Conservation (phyloP, 2,888 invertebrate species). For the Lacanobia wlatinum region DNA sequence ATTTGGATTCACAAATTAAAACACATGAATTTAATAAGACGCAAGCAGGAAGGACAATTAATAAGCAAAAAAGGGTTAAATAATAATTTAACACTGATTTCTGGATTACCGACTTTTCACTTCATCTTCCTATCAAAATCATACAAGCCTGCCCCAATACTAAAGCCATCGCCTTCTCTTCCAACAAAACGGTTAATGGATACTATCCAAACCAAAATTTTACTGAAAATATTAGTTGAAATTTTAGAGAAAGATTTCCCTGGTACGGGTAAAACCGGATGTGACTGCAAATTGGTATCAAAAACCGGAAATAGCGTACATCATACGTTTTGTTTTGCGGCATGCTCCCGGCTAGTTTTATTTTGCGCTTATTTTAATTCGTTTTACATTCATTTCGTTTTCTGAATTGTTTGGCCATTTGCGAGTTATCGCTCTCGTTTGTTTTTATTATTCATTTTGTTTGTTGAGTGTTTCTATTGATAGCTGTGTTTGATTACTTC, state of each 20-base stretch:
- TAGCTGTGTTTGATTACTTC: background rate
- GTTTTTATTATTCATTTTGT: conserved; percentile 9
- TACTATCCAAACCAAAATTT: background rate
- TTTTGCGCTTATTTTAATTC: conserved; percentile 20
- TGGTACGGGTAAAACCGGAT: conserved; percentile 56
- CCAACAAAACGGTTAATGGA: background rate
- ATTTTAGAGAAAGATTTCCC: background rate
- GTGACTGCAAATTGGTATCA: conserved; percentile 67
- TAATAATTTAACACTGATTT: background rate
- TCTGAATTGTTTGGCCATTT: conserved; percentile 19
- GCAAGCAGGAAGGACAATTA: no score
- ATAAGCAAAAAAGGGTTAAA: background rate
- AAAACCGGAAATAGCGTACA: conserved; percentile 51
- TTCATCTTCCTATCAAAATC: no score
- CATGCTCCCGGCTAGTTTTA: conserved; percentile 23
- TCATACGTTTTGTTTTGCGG: conserved; percentile 62
- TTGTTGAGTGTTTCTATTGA: conserved; percentile 8
- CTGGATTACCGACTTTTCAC: background rate
- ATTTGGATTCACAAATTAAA: no score
- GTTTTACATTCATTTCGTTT: conserved; percentile 18
- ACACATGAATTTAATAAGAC: background rate
- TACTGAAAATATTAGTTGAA: background rate
- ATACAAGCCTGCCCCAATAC: conserved; percentile 6
- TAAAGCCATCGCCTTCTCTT: rapidly evolving
- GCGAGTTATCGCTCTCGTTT: background rate